Evolutionary conservation across 2,888 invertebrate genomes (phyloP).

Genomic region (Cremastinae sp.): DNA sequence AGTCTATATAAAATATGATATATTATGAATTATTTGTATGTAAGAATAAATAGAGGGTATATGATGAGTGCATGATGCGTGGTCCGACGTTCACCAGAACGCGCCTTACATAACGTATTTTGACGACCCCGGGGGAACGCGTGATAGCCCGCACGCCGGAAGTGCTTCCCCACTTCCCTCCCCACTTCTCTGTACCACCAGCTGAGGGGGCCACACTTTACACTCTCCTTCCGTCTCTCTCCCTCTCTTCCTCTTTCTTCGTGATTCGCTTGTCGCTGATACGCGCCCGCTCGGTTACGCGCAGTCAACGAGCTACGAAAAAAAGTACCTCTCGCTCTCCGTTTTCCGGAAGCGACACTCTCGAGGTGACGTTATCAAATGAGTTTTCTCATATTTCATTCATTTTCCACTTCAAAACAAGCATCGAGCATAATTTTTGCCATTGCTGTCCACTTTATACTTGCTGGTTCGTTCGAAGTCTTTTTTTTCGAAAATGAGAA

Average conservation of each 20-base stretch:
- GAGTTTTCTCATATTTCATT: neutral
- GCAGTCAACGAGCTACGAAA: slow-evolving; percentile 8
- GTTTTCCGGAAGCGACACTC: too few species aligned
- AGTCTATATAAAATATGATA: slow-evolving; percentile 17
- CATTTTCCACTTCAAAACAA: neutral
- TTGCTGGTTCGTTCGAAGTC: too few species aligned
- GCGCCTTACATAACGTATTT: slow-evolving; percentile 71
- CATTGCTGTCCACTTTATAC: too few species aligned
- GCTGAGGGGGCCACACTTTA: slow-evolving; percentile 47
- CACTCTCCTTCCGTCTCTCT: slow-evolving; percentile 21
- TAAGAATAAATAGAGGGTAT: slow-evolving; percentile 34
- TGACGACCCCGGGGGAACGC: slow-evolving; percentile 70
- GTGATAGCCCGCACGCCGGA: slow-evolving; percentile 70
- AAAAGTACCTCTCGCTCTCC: too few species aligned
- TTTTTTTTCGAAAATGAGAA: too few species aligned
- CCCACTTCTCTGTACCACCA: slow-evolving; percentile 48
- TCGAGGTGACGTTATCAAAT: neutral
- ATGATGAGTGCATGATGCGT: slow-evolving; percentile 44
- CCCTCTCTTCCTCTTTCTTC: slow-evolving; percentile 18
- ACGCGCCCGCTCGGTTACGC: slow-evolving; percentile 35
- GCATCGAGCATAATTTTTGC: too few species aligned
- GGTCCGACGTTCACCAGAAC: slow-evolving; percentile 56
- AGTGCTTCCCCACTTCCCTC: slow-evolving; percentile 67
- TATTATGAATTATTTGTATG: slow-evolving; percentile 11
- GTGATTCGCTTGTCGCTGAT: slow-evolving; percentile 46